Base-by-base conservation (phyloP, 2,888 invertebrate species). In the Pollenia labialis region DNA sequence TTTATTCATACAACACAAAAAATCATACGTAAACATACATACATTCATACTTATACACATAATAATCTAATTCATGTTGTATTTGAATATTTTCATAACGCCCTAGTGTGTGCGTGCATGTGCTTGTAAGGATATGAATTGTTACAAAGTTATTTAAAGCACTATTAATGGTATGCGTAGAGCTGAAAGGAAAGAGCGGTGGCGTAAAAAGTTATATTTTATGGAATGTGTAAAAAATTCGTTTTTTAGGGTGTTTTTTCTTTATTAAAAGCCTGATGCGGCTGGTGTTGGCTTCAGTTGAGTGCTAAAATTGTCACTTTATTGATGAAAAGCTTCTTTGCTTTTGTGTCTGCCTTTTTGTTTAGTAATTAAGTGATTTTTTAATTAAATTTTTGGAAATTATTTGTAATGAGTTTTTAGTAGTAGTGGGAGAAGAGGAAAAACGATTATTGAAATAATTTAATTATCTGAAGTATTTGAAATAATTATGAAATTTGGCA, bases 301-400 rank as follows among this genome's bases (percentile, higher is more conserved):
- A 87, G 87, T 87, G 87, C 84, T 84, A 81, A 81, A 87, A 81
- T 84, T 87, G 87, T 87, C 87, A 84, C 87, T 77, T 87, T 87
- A 87, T 87, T 87, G 87, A 87, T 87, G 87, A 81, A 87, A 87
- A 87, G 87, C 81, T 77, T 68, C 68, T 81, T 85, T 64, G 6
- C 18, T 44, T 23, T 46, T 79, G 16, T 76, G 42, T 56, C 56
- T 64, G 50, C 12, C 75, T 68, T 68, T 32, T 77, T 87, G 72
- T 87, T 76, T 48, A 76, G 76, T 87, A 87, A 87, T 87, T 87
- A 87, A 87, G 84, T 87, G 81, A 87, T 87, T 81, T 87, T 87
- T 84, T 87, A 84, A 87, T 87, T 87, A 77, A 87, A 84, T 76
- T 84, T 83, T 64, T 52, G 14, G 56, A 85, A 72, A 48, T 66